Conservation (phyloP, 2,888 invertebrate genomes). For the Drosophila paranaensis region DNA sequence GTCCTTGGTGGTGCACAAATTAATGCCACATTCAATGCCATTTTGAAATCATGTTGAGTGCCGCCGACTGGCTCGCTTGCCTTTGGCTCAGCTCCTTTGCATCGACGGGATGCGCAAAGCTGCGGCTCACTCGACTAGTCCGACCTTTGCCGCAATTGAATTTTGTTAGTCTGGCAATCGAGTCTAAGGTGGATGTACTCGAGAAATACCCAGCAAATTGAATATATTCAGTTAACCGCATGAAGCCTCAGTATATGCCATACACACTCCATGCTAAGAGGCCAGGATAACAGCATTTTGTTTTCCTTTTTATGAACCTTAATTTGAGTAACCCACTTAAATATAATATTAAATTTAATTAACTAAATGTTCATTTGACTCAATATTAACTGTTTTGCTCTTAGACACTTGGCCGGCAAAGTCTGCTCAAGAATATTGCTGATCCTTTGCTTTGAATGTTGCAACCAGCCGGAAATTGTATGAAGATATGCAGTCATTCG, state of each 20-base stretch:
- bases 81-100: not conserved
- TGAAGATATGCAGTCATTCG: constrained; percentile 17
- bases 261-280: too few species aligned
- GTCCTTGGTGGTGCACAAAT: constrained; percentile 72
- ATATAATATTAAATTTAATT: constrained; percentile 49
- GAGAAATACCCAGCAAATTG: constrained; percentile 13
- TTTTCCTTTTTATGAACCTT: not conserved
- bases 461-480: constrained; percentile 26
- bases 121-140: constrained; percentile 49
- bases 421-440: not conserved
- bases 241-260: not conserved
- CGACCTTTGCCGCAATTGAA: constrained; percentile 69
- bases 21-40: constrained; percentile 80
- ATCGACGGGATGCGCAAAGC: constrained; percentile 59
- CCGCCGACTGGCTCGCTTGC: constrained; percentile 33
- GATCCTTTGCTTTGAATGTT: constrained; percentile 15
- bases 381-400: constrained; percentile 18
- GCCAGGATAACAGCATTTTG: too few species aligned
- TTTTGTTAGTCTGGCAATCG: constrained; percentile 38
- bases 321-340: constrained; percentile 59
- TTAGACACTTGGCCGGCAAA: constrained; percentile 27
- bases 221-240: not conserved
- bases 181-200: not conserved
- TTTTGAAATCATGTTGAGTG: constrained; percentile 72
- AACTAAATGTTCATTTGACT: not conserved